phyloP scores from a whole-genome alignment of 35 echinoderm and acorn worm species.

The Apostichopus japonicus region DNA sequence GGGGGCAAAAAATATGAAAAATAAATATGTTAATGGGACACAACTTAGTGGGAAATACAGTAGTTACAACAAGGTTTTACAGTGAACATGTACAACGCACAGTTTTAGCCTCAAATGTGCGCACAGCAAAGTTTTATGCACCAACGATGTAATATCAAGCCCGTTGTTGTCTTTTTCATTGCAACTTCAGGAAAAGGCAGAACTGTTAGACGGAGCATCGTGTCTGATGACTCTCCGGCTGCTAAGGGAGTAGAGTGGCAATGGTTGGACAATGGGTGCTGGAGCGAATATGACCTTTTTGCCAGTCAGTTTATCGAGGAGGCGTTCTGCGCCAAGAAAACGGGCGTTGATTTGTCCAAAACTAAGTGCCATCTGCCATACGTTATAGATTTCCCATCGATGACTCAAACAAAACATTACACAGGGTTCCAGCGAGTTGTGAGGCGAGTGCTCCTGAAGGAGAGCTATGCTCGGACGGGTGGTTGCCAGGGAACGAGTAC shows the following conservation, averaged over 20 bases:
- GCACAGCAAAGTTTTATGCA: no score
- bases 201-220: constrained; percentile 67
- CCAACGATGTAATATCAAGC: no score
- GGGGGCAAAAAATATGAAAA: no score
- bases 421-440: constrained; percentile 70
- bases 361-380: constrained; percentile 78
- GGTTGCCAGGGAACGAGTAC: not conserved
- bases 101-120: no score
- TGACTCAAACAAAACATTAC: constrained; percentile 71
- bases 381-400: constrained; percentile 67
- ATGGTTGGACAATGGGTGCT: constrained; percentile 75
- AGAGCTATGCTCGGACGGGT: constrained; percentile 30
- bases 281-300: constrained; percentile 82
- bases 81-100: no score
- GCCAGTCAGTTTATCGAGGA: constrained; percentile 66
- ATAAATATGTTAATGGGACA: no score
- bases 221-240: constrained; percentile 51
- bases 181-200: constrained; percentile 66
- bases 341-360: constrained; percentile 66
- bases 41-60: no score
- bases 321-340: constrained; percentile 45
- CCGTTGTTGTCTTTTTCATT: no score
- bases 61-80: no score
- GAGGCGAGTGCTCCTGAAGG: constrained; percentile 47
- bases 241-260: constrained; percentile 84